Percentiles rank a stretch among this genome's conserved stretches.
Conservation (phyloP, 2,113 vertebrate genomes). For the Trinectes maculatus region DNA sequence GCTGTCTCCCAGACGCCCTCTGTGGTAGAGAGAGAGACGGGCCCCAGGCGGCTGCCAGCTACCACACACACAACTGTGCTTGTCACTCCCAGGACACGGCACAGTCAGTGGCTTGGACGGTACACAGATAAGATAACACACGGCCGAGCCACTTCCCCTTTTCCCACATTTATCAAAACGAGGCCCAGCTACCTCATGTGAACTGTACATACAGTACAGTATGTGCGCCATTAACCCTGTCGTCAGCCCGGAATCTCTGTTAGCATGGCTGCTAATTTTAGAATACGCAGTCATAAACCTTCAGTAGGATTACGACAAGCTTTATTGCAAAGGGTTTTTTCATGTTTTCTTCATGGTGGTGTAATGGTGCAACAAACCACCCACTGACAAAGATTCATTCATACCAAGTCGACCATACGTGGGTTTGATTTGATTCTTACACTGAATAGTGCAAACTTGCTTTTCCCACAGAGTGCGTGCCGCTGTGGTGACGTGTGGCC, state of each 20-base stretch:
- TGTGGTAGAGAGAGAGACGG: constrained; percentile 37
- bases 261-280: neutral
- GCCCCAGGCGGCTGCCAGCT: constrained; percentile 49
- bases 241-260: neutral
- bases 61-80: constrained; percentile 65
- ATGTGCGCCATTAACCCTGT: neutral
- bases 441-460: neutral
- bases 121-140: constrained; percentile 72
- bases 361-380: too few relatives aligned
- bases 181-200: constrained; percentile 48
- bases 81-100: constrained; percentile 65
- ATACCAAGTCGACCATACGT: too few relatives aligned
- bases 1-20: constrained; percentile 34
- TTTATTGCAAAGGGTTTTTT: too few relatives aligned
- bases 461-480: neutral
- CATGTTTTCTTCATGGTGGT: too few relatives aligned
- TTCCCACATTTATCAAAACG: constrained; percentile 74
- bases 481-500: neutral
- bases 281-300: neutral
- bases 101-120: constrained; percentile 57
- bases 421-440: too few relatives aligned
- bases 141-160: constrained; percentile 60
- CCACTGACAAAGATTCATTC: too few relatives aligned
- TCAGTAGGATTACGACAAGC: neutral
- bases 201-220: constrained; percentile 33